Evolutionary conservation across 2,888 invertebrate species (phyloP).

Genomic region (Apodemia zela): DNA sequence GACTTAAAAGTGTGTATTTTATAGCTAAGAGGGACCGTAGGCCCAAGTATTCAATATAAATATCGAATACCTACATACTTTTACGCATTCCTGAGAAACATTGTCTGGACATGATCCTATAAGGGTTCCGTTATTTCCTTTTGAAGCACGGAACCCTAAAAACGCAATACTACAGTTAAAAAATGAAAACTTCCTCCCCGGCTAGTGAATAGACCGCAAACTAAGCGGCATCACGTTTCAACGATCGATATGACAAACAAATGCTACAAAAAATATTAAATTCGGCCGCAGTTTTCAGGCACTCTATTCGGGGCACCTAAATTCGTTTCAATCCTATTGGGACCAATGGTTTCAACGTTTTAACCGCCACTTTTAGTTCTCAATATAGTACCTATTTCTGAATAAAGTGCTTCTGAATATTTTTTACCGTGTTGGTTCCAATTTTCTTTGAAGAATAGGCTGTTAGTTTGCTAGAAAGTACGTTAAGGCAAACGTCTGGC

Average conservation of each 20-base stretch:
- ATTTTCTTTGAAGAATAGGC: no score
- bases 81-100: no score
- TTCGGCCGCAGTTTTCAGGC: constrained; percentile 4
- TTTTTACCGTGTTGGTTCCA: no score
- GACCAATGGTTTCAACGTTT: not conserved
- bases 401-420: not conserved
- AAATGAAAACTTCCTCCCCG: not conserved
- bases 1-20: no score
- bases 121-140: no score
- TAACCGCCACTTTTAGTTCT: not conserved
- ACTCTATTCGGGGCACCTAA: not conserved
- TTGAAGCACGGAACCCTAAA: not conserved
- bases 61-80: no score
- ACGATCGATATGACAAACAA: constrained; percentile 13
- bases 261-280: constrained; percentile 10
- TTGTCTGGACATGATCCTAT: no score
- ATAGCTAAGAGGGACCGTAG: no score
- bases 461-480: no score
- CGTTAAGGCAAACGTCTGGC: no score
- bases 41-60: no score
- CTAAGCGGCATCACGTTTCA: constrained; percentile 15
- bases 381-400: not conserved
- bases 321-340: constrained; percentile 8
- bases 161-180: not conserved
- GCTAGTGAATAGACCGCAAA: not conserved